Conservation (phyloP, 2,113 vertebrate genomes). For the Sceloporus undulatus region DNA sequence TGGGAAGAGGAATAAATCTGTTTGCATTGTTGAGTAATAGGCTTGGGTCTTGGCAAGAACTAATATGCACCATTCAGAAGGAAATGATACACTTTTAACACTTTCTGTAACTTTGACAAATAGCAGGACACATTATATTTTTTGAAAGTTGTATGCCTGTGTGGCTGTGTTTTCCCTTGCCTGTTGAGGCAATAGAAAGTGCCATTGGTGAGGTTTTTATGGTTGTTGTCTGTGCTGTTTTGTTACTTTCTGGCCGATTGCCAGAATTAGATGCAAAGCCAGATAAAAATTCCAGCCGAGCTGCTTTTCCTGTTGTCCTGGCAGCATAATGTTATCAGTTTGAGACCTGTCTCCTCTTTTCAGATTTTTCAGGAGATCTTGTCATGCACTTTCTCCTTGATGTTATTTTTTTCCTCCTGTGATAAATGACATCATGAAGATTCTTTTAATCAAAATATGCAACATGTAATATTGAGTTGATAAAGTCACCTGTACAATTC, state of each 20-base stretch:
- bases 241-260: not conserved
- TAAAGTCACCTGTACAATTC: not conserved
- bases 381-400: not conserved
- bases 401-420: not conserved
- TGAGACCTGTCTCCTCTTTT: not conserved
- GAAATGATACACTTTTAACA: fast-evolving
- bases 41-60: not conserved
- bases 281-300: not conserved
- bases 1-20: slow-evolving; percentile 20
- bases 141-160: not conserved
- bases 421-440: not conserved
- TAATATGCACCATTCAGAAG: fast-evolving
- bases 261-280: not conserved
- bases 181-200: not conserved
- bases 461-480: not conserved
- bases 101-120: not conserved
- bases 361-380: not conserved
- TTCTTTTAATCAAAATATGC: not conserved
- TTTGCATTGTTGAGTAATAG: not conserved
- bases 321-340: not conserved
- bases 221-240: not conserved
- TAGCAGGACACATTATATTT: not conserved
- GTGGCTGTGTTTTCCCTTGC: not conserved
- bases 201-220: not conserved
- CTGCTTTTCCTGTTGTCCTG: not conserved